phyloP scores from a whole-genome alignment of 2,113 vertebrate genomes.

The Chaetorhynchus papuensis region DNA sequence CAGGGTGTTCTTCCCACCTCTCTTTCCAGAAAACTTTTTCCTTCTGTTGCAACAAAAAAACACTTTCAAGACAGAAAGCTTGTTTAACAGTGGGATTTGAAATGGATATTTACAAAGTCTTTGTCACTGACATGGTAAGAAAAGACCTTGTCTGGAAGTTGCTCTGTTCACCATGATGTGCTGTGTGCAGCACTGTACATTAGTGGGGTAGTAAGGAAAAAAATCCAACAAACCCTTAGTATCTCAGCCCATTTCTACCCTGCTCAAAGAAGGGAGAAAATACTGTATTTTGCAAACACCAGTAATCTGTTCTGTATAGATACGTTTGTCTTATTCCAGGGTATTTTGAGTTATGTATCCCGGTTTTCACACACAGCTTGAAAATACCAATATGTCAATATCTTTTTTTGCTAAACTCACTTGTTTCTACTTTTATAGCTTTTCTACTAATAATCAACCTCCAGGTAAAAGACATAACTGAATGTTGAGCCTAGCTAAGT shows the following conservation, averaged over 20 bases:
- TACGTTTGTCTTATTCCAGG: background rate
- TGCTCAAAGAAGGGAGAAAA: background rate
- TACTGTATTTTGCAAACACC: background rate
- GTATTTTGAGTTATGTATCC: background rate
- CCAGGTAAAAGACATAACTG: background rate
- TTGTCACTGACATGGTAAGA: background rate
- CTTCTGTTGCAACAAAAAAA: background rate
- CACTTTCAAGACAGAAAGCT: background rate
- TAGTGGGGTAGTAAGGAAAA: background rate
- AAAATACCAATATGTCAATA: background rate
- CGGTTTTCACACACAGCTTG: background rate
- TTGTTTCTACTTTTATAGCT: background rate
- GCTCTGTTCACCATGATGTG: background rate
- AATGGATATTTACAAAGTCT: background rate
- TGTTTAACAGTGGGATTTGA: background rate
- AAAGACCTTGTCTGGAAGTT: background rate
- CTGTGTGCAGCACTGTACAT: rapidly evolving
- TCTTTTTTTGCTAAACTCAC: background rate
- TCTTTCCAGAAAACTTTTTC: background rate
- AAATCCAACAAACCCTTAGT: background rate
- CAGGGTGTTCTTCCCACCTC: background rate
- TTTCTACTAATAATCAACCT: background rate
- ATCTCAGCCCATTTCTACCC: background rate
- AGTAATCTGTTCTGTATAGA: background rate
- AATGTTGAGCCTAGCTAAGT: background rate